Conservation (phyloP, 2,797 vertebrate species). For the Urocyon cinereoargenteus region DNA sequence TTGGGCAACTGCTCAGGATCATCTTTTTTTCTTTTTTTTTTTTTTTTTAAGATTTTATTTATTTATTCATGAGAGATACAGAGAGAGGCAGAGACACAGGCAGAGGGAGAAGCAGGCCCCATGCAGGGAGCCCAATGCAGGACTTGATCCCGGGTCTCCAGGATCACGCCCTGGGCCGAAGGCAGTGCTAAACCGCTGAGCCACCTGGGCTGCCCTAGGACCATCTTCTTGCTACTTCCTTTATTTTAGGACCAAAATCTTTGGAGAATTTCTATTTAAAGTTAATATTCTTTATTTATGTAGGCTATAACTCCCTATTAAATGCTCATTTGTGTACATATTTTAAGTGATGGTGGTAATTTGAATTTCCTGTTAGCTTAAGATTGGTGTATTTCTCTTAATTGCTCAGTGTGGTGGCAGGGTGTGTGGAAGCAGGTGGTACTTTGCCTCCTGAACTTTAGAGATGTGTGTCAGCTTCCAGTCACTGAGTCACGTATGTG, state of each 20-base stretch:
- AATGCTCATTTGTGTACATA: neutral
- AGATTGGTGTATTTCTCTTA: constrained; percentile 64
- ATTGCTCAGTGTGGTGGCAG: neutral
- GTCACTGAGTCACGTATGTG: constrained; percentile 66
- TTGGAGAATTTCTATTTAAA: constrained; percentile 7
- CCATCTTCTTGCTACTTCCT: neutral
- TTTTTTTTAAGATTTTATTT: too few species aligned
- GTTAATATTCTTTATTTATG: neutral
- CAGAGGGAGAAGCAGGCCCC: too few species aligned
- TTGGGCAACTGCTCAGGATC: neutral
- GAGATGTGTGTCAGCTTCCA: constrained; percentile 69
- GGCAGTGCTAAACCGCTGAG: too few species aligned
- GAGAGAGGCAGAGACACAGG: too few species aligned
- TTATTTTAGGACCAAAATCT: constrained; percentile 19
- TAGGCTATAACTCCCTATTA: neutral
- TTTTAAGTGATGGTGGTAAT: constrained; percentile 15
- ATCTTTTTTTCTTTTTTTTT: neutral
- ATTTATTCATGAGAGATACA: too few species aligned
- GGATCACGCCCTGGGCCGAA: too few species aligned
- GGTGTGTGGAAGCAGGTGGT: constrained; percentile 68
- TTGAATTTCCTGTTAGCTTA: constrained; percentile 19
- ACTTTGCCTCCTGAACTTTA: constrained; percentile 68
- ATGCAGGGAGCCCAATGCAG: too few species aligned
- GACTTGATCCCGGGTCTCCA: too few species aligned
- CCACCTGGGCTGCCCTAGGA: neutral